Evolutionary conservation across 92 coral and sea anemone genomes (phyloP).

Genomic region (Epizoanthus scotinus): DNA sequence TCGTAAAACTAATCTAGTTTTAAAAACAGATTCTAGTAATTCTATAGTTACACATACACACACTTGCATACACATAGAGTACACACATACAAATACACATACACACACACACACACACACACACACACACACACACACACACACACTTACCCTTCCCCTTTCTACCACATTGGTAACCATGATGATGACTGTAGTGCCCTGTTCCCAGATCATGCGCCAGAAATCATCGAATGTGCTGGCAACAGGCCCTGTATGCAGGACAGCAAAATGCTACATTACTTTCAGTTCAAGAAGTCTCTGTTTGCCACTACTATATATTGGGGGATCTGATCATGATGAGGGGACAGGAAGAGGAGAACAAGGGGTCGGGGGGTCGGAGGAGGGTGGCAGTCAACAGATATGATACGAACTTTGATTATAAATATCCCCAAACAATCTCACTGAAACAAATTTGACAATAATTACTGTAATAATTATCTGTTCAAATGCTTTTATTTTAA

Average conservation of each 20-base stretch:
- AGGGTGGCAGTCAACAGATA: no score
- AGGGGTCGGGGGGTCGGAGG: not conserved
- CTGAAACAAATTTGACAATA: no score
- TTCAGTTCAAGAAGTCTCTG: not conserved
- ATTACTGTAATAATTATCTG: no score
- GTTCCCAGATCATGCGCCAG: slow-evolving; percentile 93
- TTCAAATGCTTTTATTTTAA: no score
- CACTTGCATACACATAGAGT: not conserved
- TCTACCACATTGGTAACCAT: slow-evolving; percentile 88
- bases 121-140: not conserved
- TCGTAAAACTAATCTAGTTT: no score
- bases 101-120: not conserved
- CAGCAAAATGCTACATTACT: not conserved
- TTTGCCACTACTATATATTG: not conserved
- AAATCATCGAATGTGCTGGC: slow-evolving; percentile 83
- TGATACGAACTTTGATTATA: no score
- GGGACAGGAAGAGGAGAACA: not conserved
- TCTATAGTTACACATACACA: not conserved
- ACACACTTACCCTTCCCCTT: slow-evolving; percentile 73
- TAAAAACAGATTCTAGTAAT: no score
- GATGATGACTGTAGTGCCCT: slow-evolving; percentile 66
- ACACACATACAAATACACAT: not conserved
- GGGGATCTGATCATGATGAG: not conserved
- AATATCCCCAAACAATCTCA: no score
- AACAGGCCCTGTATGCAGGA: slow-evolving; percentile 69